Evolutionary conservation across 2,113 vertebrate genomes (phyloP), one percentile per base, ranked within the genome.

Genomic region (Dascyllus trimaculatus): DNA sequence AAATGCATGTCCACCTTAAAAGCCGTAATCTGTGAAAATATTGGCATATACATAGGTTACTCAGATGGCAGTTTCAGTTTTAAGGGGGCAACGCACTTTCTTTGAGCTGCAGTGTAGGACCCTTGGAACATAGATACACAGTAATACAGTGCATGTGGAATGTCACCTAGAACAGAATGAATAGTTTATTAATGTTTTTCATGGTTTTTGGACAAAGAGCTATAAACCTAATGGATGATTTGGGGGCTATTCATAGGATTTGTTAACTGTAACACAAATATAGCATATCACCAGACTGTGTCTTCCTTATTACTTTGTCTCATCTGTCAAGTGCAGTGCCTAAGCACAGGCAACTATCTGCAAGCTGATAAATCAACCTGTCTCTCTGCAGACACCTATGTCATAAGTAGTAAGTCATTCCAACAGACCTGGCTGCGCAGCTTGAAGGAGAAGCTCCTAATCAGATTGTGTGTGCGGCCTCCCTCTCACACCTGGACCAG

Each of bases 401-500:
- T 79, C 60, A 61, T 51, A 25, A 75, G 46, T 70, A 53, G 58
- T 72, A 81, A 68, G 45, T 83, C 80, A 86, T 60, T 58, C 53
- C 35, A 66, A 46, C 9, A 56, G 70, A 57, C 24, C 32, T 24
- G 56, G 26, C 83, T 64, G 57, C 59, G 49, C 64, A 29, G 68
- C 69, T 49, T 35, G 4, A 46, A 78, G 52, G 57, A 74, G 70
- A 48, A 58, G 15, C 59, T 72, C 56, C 71, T 81, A 76, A 88
- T 87, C 70, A 54, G 72, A 24, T 53, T 54, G 32, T 65, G 49
- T 54, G 65, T 71, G 77, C 51, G 43, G 54, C 29, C 45, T 62
- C 51, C 61, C 53, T 79, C 46, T 85, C 66, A 85, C 92, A 94
- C 93, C 93, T 94, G 92, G 89, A 80, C 46, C 57, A 25, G 86